phyloP scores from a whole-genome alignment of 2,113 vertebrate species.

The Tyto alba region DNA sequence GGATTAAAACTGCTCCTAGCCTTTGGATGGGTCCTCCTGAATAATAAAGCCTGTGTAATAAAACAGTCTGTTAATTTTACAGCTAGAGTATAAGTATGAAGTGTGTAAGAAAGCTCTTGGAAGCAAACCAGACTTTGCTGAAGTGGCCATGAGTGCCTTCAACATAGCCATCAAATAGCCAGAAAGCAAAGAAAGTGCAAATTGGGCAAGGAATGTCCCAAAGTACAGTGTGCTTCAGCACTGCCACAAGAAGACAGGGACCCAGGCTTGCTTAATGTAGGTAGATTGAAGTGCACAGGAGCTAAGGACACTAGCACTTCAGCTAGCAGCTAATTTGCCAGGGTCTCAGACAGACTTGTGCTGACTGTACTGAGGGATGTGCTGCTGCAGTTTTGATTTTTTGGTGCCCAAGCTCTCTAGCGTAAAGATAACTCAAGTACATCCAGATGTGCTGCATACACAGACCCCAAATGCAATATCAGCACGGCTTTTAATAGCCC shows the following conservation, averaged over 20 bases:
- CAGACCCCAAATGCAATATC: neutral
- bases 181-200: neutral
- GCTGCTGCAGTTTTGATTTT: neutral
- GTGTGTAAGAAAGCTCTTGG: neutral
- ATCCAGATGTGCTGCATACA: neutral
- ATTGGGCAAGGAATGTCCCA: neutral
- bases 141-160: neutral
- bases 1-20: neutral
- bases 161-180: neutral
- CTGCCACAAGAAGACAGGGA: neutral
- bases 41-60: neutral
- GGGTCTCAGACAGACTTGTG: neutral
- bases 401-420: neutral
- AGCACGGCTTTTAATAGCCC: constrained; percentile 25
- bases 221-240: accelerated
- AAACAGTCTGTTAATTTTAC: constrained; percentile 45
- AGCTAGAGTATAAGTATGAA: neutral
- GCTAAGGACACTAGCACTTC: neutral
- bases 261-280: neutral
- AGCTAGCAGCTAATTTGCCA: neutral
- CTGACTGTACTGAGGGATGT: neutral
- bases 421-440: constrained; percentile 12
- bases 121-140: neutral
- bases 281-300: neutral
- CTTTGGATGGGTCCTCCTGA: neutral